Base-by-base conservation (phyloP, 1,140 invertebrate genomes). In the Musca domestica region DNA sequence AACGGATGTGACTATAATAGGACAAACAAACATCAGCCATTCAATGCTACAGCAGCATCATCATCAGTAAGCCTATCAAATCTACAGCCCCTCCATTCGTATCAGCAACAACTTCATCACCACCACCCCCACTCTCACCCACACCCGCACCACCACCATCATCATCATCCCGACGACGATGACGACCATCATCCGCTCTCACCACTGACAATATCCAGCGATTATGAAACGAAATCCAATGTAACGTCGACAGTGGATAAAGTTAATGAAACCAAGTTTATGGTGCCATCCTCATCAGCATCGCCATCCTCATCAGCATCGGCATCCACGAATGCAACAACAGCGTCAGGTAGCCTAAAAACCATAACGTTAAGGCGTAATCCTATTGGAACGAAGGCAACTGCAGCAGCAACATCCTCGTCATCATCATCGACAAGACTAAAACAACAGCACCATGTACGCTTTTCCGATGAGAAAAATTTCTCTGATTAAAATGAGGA, bases 401-500 rank as follows among this genome's bases (percentile, higher is more conserved):
- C 54, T 3, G 19, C 64, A 54, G 10, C 61, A 70, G 67, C 72
- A 78, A 69, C 76, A 76, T 70, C 75, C 14, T 58, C 25, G 22
- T 69, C 54, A 76, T 70, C 75, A 22, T 58, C 25, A 17, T 69
- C 54, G 27, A 19, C 65, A n/a, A 69, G 76, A 19, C 74, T 79
- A 46, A 80, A 80, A 69, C 77, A 77, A 69, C 77, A 80, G 67
- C 77, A 80, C 70, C 77, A 80, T 71, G 77, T 80, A 69, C 75
- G 77, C 69, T 80, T 80, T 69, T 80, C 77, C 52, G 77, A 80
- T 66, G 77, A 80, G 73, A 79, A 80, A 66, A 80, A 80, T 66
- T 80, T 80, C 70, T 80, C 77, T 67, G 77, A 80, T 73, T 80
- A 67, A 41, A 41, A 41, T 41, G 34, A 41, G 34, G 34, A 41